Conservation (phyloP, 2,113 vertebrate genomes). For the Miniopterus natalensis region DNA sequence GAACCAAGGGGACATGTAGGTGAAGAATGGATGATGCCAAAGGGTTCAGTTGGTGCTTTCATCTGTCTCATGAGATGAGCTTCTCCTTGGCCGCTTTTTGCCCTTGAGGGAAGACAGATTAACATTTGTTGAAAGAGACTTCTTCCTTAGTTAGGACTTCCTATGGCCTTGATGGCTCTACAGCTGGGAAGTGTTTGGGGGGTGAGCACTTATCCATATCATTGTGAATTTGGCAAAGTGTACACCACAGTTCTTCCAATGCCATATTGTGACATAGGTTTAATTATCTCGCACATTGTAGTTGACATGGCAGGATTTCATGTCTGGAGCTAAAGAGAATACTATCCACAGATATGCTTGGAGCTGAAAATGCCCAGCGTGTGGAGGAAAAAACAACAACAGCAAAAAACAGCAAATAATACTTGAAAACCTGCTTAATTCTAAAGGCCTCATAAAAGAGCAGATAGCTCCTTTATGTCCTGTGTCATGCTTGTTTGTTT, state of each 20-base stretch:
- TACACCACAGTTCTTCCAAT: neutral
- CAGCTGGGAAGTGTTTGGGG: neutral
- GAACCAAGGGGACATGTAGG: slow-evolving; percentile 20
- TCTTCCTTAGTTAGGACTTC: slow-evolving; percentile 35
- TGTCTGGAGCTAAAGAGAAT: neutral
- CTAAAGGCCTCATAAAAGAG: neutral
- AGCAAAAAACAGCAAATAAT: neutral
- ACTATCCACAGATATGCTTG: neutral
- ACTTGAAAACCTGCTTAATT: neutral
- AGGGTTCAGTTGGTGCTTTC: slow-evolving; percentile 3
- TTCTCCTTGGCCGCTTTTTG: neutral
- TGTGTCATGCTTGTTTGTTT: neutral
- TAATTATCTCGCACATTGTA: neutral
- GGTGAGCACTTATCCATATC: neutral
- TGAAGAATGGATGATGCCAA: slow-evolving; percentile 41
- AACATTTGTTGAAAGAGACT: neutral
- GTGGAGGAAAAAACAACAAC: neutral
- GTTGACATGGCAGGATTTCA: neutral
- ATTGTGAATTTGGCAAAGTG: neutral
- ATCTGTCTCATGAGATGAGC: slow-evolving; percentile 45
- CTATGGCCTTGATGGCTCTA: neutral
- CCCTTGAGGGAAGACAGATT: slow-evolving; percentile 45
- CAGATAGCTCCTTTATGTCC: neutral
- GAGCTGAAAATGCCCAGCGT: neutral
- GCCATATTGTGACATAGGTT: neutral